phyloP scores from a whole-genome alignment of 2,888 invertebrate genomes.

The Tipula confusa region DNA sequence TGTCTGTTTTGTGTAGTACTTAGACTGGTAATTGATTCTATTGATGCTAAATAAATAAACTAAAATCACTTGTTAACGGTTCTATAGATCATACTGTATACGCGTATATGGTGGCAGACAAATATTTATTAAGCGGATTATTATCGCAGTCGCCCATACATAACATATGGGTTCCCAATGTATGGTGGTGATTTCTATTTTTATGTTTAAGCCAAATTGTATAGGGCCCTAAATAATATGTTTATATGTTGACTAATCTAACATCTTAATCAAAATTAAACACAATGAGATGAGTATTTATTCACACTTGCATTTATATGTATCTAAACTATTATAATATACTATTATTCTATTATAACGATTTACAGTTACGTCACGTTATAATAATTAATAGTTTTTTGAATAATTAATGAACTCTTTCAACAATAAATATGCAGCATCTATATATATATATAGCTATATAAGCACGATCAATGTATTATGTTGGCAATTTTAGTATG shows the following conservation, averaged over 20 bases:
- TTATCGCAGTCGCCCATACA: neutral
- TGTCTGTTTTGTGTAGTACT: too few species aligned
- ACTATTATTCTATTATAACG: neutral
- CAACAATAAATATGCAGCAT: neutral
- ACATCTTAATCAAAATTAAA: neutral
- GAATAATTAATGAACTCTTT: constrained; percentile 5
- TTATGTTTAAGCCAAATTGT: too few species aligned
- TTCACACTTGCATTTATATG: neutral
- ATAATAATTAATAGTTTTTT: neutral
- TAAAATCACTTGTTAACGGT: too few species aligned
- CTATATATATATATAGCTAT: neutral
- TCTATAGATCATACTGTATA: too few species aligned
- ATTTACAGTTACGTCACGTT: neutral
- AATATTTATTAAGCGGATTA: neutral
- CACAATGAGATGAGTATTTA: neutral
- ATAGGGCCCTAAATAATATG: too few species aligned
- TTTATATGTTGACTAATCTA: neutral
- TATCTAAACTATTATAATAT: neutral
- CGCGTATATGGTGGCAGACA: too few species aligned
- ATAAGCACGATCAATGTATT: neutral
- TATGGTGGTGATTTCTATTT: neutral
- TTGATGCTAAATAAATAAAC: too few species aligned
- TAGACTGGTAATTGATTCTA: too few species aligned
- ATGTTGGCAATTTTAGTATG: neutral
- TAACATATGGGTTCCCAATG: neutral